A percentile compares a stretch with the other conserved stretches of the same genome.
These are phyloP conservation scores for Pachycephala philippinensis DNA, from an alignment of 2,113 vertebrate genomes.

Conservation along the genomic window DNA sequence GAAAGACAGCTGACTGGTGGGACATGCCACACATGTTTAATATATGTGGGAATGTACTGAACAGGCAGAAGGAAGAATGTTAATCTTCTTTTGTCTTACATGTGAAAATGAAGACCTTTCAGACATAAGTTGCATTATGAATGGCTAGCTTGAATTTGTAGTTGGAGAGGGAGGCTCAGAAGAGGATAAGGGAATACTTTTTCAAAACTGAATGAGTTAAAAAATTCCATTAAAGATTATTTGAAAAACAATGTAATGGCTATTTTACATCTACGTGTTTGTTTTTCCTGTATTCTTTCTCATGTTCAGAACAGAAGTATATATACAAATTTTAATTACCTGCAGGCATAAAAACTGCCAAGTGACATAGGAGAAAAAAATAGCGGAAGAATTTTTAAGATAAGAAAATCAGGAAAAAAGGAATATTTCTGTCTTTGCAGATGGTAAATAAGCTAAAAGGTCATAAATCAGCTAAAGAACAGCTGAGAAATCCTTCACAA, in stretches of 20 bases:
- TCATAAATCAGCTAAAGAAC: neutral
- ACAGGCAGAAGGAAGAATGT: neutral
- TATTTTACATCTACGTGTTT: neutral
- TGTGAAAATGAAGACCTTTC: neutral
- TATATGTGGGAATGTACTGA: neutral
- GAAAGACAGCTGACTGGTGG: neutral
- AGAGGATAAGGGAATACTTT: neutral
- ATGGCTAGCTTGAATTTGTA: neutral
- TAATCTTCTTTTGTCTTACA: neutral
- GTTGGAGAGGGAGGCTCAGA: neutral
- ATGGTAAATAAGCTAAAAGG: neutral
- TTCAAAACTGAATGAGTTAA: neutral
- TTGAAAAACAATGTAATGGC: neutral
- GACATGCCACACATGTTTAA: neutral
- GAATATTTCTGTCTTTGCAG: neutral
- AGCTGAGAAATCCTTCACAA: neutral
- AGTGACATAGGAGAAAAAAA: neutral
- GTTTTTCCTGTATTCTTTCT: neutral
- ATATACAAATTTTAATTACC: neutral
- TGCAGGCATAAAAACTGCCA: neutral
- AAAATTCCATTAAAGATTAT: neutral
- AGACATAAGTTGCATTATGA: neutral
- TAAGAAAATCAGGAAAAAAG: neutral
- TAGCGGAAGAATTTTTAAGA: neutral
- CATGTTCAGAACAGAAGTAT: neutral